Evolutionary conservation across 2,113 vertebrate species (phyloP).

Genomic region (Aspidoscelis tigris): DNA sequence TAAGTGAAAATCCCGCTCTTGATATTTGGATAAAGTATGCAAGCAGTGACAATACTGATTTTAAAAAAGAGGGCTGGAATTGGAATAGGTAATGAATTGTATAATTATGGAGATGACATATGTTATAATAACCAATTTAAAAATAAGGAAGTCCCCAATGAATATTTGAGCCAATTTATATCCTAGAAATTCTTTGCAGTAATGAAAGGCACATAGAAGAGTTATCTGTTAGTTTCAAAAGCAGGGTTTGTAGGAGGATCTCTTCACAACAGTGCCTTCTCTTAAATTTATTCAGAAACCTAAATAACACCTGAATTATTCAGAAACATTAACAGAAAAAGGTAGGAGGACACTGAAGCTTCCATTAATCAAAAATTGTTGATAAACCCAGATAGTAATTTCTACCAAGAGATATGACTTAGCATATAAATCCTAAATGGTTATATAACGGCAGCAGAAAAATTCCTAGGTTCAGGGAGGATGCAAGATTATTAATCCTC

Average conservation of each 20-base stretch:
- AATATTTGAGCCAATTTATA: not conserved
- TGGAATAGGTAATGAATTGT: too few species aligned
- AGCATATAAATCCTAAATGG: slow-evolving; percentile 21
- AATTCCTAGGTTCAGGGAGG: not conserved
- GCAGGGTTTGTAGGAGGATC: not conserved
- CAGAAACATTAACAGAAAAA: slow-evolving; percentile 22
- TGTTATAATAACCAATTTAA: too few species aligned
- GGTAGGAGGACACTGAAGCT: slow-evolving; percentile 7
- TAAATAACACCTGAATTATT: slow-evolving; percentile 5
- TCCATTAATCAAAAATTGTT: not conserved
- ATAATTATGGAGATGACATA: too few species aligned
- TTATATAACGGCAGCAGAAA: not conserved
- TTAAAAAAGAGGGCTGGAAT: not conserved
- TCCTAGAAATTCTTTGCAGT: not conserved
- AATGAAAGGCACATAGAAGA: slow-evolving; percentile 13
- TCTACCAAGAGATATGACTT: not conserved
- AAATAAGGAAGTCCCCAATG: not conserved
- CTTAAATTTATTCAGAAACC: not conserved
- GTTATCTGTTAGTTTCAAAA: not conserved
- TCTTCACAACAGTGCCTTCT: not conserved
- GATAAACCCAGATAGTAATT: slow-evolving; percentile 33
- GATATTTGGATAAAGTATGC: not conserved
- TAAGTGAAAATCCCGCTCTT: not conserved
- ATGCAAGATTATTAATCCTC: not conserved
- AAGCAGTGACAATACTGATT: not conserved